Percentiles rank a stretch among this genome's conserved stretches.
Evolutionary conservation across 1,140 invertebrate species (phyloP).

Genomic region (Campoletis sonorensis): DNA sequence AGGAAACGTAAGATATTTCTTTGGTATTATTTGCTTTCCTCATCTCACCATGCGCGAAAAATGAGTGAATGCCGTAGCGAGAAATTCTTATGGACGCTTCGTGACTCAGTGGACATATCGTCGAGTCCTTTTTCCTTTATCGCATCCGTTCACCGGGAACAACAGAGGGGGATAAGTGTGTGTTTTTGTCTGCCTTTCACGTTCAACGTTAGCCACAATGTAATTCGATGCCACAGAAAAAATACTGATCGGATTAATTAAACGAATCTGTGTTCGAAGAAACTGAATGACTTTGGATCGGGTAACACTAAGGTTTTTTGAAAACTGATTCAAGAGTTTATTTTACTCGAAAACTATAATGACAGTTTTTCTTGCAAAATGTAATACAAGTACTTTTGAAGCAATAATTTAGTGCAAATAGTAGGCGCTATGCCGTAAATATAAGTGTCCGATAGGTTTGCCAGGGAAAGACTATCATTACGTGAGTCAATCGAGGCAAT

Average conservation of each 20-base stretch:
- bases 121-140: conserved; percentile 1
- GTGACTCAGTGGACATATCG: conserved; percentile 21
- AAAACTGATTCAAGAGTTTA: too few relatives aligned
- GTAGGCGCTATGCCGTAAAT: too few relatives aligned
- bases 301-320: too few relatives aligned
- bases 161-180: neutral
- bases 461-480: neutral
- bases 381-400: too few relatives aligned
- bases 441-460: neutral
- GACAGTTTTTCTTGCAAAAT: too few relatives aligned
- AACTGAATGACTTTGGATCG: too few relatives aligned
- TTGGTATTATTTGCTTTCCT: neutral
- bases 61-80: conserved; percentile 2
- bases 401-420: neutral
- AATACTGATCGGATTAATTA: too few relatives aligned
- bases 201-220: neutral
- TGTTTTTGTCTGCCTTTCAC: neutral
- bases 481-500: conserved; percentile 18
- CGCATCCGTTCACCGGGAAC: neutral
- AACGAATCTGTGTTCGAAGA: too few relatives aligned
- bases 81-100: conserved; percentile 12
- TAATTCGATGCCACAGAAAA: too few relatives aligned
- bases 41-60: neutral
- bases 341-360: neutral
- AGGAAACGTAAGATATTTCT: neutral